Evolutionary conservation across 2,113 vertebrate genomes (phyloP), one percentile per base, ranked within the genome.

Genomic region (Dolichotis patagonum): DNA sequence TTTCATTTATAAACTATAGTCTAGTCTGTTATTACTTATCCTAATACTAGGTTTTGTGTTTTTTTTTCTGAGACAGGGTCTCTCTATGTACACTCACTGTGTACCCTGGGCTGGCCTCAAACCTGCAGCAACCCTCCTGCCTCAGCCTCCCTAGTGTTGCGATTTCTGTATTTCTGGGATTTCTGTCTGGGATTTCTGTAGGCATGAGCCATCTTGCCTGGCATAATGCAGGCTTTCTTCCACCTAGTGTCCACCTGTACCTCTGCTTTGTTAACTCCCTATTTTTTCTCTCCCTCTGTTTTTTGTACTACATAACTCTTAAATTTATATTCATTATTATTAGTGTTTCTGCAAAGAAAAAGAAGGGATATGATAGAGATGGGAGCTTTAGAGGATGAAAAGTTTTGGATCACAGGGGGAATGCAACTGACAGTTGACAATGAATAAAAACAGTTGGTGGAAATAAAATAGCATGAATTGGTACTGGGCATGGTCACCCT

Each of bases 1-100:
- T 22, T 85, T 85, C 82, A 52, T 24, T 95, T 87, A 90, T 89
- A 73, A 58, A 91, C 75, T 77, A 92, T 87, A 93, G 54, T 54
- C 62, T 85, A 80, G 54, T 16, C 38, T 80, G 30, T 90, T 78
- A 73, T 71, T 93, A 35, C 41, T 81, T 94, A 65, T 93, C 75
- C 91, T 91, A 91, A 93, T 28, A 41, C 43, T 69, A 9, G 12
- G 75, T 73, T 60, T 38, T 56, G 2, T 56, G 16, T 43, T 46
- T 69, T 77, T 2, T 75, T 43, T 77, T 46, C 38, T 77, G 41
- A 77, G 41, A 46, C 24, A 77, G 69, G n/a, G 73, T 46, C 41
- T 73, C 14, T 35, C 22, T 43, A 10, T 43, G 20, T 43, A 26
- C 38, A 26, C 41, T 43, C 9, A 73, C 71, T 73, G 11, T 75